These are phyloP conservation scores for Epizoanthus ramosus DNA, from an alignment of 92 coral and sea anemone genomes.

Conservation along the genomic window DNA sequence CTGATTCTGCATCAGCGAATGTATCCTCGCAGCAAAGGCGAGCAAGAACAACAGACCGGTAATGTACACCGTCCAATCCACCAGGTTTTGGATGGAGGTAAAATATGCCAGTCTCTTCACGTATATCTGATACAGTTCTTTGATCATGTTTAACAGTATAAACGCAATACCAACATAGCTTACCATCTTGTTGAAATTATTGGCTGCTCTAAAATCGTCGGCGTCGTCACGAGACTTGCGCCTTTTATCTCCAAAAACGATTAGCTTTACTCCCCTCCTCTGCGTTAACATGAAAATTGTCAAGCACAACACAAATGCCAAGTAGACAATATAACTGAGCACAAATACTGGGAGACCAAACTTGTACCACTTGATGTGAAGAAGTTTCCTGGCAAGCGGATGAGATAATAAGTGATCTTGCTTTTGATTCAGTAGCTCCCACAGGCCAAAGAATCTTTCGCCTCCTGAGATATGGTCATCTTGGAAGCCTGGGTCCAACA, in stretches of 20 bases:
- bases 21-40: slow-evolving; percentile 42
- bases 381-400: slow-evolving; percentile 71
- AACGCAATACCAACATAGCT: slow-evolving; percentile 51
- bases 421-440: slow-evolving; percentile 64
- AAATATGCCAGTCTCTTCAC: slow-evolving; percentile 54
- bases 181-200: slow-evolving; percentile 27
- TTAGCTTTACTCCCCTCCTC: slow-evolving; percentile 40
- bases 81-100: slow-evolving; percentile 54
- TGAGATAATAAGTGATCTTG: slow-evolving; percentile 70
- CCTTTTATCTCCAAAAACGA: too few relatives aligned
- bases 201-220: slow-evolving; percentile 32
- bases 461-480: slow-evolving; percentile 32
- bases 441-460: slow-evolving; percentile 65
- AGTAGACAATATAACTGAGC: slow-evolving; percentile 57
- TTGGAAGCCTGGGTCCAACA: slow-evolving; percentile 83
- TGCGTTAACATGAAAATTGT: slow-evolving; percentile 68
- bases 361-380: slow-evolving; percentile 70
- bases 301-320: slow-evolving; percentile 51
- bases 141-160: slow-evolving; percentile 53
- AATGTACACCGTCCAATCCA: slow-evolving; percentile 67
- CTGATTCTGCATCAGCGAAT: slow-evolving; percentile 26
- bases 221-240: not conserved
- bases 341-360: slow-evolving; percentile 69
- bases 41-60: slow-evolving; percentile 62
- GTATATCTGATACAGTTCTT: slow-evolving; percentile 67